Base-by-base conservation (phyloP, 2,888 invertebrate genomes). In the Cyaniris semiargus region DNA sequence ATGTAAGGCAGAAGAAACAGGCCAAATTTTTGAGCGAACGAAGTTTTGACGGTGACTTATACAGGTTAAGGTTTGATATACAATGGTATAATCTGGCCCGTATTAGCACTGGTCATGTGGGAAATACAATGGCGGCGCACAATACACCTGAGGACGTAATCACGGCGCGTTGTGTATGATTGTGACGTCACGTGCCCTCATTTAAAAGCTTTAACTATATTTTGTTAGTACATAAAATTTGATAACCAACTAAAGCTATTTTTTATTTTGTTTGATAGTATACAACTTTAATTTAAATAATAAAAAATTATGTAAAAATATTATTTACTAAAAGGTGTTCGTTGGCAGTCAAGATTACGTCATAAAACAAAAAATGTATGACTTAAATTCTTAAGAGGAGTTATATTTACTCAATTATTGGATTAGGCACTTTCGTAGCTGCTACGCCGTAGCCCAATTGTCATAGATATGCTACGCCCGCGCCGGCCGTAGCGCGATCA, bases 101-200 rank as follows among this genome's bases (percentile, higher is more conserved):
- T 31, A 66, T 66, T 27, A 66, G 66, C 66, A 31, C 66, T 18
- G 66, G 66, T 27, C 27, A 66, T 66, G 66, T 66, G 66, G 66
- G 27, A 66, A 66, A 66, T 66, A 66, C 66, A 66, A 66, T 66
- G 66, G 66, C 15, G 66, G 66, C 27, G 66, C 27, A 66, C 66
- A 66, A 66, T 66, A 66, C 23, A 66, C 66, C 66, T 66, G 66
- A 66, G 66, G 27, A 27, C 66, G 66, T 66, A 66, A 66, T 66
- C 66, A 66, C 66, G 66, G 66, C 15, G 58, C 21, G 66, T 31
- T 66, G 66, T 66, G 23, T 23, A 60, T 60, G 60, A 6, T 27
- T 31, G 66, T 66, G 66, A 27, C 15, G 66, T 66, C 66, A 66
- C 66, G 27, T 66, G 27, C 27, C 66, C 27, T 66, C 4, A 31